phyloP scores from a whole-genome alignment of 2,888 invertebrate genomes.

The Phaonia tiefii region DNA sequence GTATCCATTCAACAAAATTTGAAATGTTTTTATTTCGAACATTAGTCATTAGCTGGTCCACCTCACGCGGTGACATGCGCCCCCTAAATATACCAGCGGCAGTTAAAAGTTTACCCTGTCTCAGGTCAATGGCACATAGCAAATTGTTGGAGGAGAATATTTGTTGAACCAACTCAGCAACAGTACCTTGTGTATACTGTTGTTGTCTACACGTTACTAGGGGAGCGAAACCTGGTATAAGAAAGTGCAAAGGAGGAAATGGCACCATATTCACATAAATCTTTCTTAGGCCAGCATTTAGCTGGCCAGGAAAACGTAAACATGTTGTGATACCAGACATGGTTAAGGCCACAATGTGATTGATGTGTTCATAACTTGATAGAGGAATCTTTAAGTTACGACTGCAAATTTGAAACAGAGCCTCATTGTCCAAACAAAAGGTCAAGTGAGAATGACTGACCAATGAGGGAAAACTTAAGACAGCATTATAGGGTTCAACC shows the following conservation, averaged over 20 bases:
- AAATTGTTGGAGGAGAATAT: conserved; percentile 98
- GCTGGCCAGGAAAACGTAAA: conserved; percentile 93
- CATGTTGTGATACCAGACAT: conserved; percentile 88
- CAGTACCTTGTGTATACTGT: conserved; percentile 78
- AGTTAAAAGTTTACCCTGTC: conserved; percentile 91
- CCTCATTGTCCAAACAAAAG: conserved; percentile 78
- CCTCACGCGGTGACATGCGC: conserved; percentile 77
- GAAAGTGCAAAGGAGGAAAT: conserved; percentile 92
- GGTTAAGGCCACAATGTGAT: conserved; percentile 77
- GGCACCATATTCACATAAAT: conserved; percentile 96
- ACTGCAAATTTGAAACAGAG: conserved; percentile 76
- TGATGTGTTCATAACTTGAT: conserved; percentile 75
- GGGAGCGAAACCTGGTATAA: conserved; percentile 90
- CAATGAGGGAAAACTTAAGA: conserved; percentile 74
- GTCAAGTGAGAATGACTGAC: conserved; percentile 75
- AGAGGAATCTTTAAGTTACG: conserved; percentile 72
- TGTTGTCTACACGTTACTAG: conserved; percentile 78
- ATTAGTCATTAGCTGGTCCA: conserved; percentile 83
- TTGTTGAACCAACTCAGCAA: conserved; percentile 83
- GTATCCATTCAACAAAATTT: conserved; percentile 91
- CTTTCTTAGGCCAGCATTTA: conserved; percentile 92
- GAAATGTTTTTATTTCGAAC: conserved; percentile 88
- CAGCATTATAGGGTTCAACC: conserved; percentile 77
- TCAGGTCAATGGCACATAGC: conserved; percentile 97
- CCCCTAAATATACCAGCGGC: conserved; percentile 67